Evolutionary conservation across 1,140 invertebrate genomes (phyloP), one percentile per base, ranked within the genome.

Genomic region (Popillia japonica): DNA sequence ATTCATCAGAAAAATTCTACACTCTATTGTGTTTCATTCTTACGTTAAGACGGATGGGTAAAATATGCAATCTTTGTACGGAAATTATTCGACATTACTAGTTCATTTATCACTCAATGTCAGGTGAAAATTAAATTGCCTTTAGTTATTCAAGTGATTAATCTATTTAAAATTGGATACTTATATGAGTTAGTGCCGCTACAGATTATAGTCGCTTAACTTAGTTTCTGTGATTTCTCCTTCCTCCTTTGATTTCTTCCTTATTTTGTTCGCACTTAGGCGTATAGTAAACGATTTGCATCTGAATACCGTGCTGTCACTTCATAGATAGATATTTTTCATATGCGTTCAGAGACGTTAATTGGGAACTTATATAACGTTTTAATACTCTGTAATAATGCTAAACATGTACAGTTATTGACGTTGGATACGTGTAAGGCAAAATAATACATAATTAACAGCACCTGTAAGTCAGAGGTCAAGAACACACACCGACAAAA

Each of bases 401-500:
- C 14, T 22, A 68, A 68, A 27, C 17, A 14, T 11, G 22, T 68
- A 68, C 61, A 68, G 61, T 68, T 68, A 68, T 34, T 68, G 14
- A 27, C 61, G 9, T 27, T 17, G 14, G 14, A 17, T 68, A 23
- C 61, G 61, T 27, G 22, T 68, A n/a, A 68, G 11, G 20, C 61
- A 68, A 68, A 68, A 68, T 68, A 68, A 27, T 68, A 27, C 27
- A 14, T 34, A 68, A 68, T 68, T 68, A 68, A 68, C 61, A 68
- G 61, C 61, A 68, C 61, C 61, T 68, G 61, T 68, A 68, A 68
- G 61, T 68, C 61, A 68, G 61, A 23, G 61, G 61, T 68, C 61
- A 68, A 68, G 61, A 68, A 68, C 61, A 27, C 17, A 17, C 17
- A 55, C 48, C 20, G 61, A 68, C 61, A 68, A 68, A 23, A 68